A percentile compares a stretch with the other conserved stretches of the same genome.
These are phyloP conservation scores for Catamblyrhynchus diadema DNA, from an alignment of 2,797 vertebrate genomes.

Conservation along the genomic window DNA sequence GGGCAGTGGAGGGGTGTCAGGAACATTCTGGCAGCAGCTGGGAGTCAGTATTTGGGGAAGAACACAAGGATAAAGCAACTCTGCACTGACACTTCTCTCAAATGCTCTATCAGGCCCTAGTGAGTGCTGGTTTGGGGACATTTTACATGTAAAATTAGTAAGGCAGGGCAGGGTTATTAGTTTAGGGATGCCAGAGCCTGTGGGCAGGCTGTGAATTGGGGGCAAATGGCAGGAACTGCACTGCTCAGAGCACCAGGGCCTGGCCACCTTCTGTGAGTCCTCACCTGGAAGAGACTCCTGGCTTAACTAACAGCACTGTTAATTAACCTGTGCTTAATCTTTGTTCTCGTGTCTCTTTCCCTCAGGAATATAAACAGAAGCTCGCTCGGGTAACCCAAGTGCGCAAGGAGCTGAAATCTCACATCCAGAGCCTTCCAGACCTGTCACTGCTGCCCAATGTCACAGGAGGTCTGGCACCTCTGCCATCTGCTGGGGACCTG, in stretches of 20 bases:
- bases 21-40: background rate
- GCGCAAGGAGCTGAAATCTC: conserved; percentile 97
- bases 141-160: background rate
- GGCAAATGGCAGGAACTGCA: background rate
- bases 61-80: background rate
- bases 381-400: conserved; percentile 95
- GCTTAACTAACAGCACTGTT: background rate
- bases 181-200: background rate
- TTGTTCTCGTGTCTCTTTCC: background rate
- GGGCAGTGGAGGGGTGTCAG: background rate
- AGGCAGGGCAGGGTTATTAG: background rate
- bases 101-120: background rate
- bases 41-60: background rate
- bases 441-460: conserved; percentile 95
- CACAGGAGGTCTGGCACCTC: conserved; percentile 93
- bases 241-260: background rate
- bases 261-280: background rate
- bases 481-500: conserved; percentile 96
- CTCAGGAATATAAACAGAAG: conserved; percentile 97
- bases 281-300: background rate
- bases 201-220: background rate
- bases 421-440: conserved; percentile 98
- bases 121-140: background rate
- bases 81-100: background rate
- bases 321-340: background rate